phyloP scores from a whole-genome alignment of 1,140 invertebrate genomes.

The Drosophila serrata region DNA sequence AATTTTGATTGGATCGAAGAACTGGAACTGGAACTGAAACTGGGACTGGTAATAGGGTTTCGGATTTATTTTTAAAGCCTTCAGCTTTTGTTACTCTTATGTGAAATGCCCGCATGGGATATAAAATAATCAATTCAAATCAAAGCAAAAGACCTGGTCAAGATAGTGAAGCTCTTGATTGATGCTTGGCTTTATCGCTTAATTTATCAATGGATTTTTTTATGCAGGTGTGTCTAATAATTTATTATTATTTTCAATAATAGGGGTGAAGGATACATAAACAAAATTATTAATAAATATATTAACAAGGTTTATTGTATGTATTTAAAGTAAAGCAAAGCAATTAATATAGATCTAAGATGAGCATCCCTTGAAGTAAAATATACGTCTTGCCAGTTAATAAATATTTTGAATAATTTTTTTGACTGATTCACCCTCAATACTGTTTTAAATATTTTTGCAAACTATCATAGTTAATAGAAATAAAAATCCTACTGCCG shows the following conservation, averaged over 20 bases:
- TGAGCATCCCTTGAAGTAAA: too few relatives aligned
- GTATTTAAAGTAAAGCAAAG: background rate
- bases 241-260: background rate
- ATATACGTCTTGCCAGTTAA: background rate
- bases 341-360: too few relatives aligned
- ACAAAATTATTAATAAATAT: background rate
- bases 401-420: background rate
- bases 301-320: background rate
- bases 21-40: constrained; percentile 24
- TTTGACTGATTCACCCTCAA: background rate
- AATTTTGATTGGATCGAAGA: constrained; percentile 47
- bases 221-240: background rate
- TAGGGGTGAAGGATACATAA: background rate
- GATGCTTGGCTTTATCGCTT: constrained; percentile 40
- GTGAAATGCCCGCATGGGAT: constrained; percentile 5
- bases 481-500: background rate
- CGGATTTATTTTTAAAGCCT: background rate
- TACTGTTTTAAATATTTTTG: background rate
- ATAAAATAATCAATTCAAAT: background rate
- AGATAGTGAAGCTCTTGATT: constrained; percentile 48
- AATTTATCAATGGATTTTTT: constrained; percentile 39
- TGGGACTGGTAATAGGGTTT: constrained; percentile 20
- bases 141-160: constrained; percentile 20
- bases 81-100: background rate
- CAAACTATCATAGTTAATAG: too few relatives aligned